Base-by-base conservation (phyloP, 2,797 vertebrate genomes). In the Epinephelus coioides region DNA sequence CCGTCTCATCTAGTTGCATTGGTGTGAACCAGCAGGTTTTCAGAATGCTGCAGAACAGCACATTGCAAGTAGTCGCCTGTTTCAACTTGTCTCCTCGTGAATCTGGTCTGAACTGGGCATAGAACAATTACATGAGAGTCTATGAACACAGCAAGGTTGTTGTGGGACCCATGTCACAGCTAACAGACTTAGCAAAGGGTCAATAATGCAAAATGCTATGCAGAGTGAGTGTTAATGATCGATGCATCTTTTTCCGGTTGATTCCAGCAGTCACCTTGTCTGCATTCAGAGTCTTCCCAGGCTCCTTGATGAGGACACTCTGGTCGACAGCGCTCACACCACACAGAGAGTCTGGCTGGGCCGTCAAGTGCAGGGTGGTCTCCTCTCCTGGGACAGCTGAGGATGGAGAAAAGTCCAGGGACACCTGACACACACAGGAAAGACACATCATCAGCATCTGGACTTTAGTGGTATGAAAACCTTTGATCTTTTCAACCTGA, bases 301-400 rank as follows among this genome's bases (percentile, higher is more conserved):
- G 90, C 4, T 92, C 95, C 89, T 95, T 68, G 46, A 97, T 91
- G 54, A 96, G 91, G 69, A 98, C 90, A 0, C 97, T 98, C 78
- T 96, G 89, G 86, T 98, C 97, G 13, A 97, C 91, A 0, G 92
- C 95, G 0, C 93, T 95, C 27, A 98, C 70, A 0, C 95, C 97
- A 53, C 97, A 98, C 53, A 98, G 87, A 23, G 97, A 97, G 7
- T 85, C 71, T 0, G 95, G 92, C 3, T 93, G 83, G 0, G 96
- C 88, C 0, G 3, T 84, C 38, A 98, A 10, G 5, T 63, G 83
- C 55, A 99, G 81, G 2, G 8, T 84, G 59, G 83, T 83, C 0
- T 72, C 2, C 2, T 96, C 96, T 60, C 94, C 94, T 0, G 97
- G 97, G 73, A 96, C 89, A 1, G 92, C 92, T 21, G 88, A 82